phyloP scores from a whole-genome alignment of 2,888 invertebrate species.

The Cheilosia pagana region DNA sequence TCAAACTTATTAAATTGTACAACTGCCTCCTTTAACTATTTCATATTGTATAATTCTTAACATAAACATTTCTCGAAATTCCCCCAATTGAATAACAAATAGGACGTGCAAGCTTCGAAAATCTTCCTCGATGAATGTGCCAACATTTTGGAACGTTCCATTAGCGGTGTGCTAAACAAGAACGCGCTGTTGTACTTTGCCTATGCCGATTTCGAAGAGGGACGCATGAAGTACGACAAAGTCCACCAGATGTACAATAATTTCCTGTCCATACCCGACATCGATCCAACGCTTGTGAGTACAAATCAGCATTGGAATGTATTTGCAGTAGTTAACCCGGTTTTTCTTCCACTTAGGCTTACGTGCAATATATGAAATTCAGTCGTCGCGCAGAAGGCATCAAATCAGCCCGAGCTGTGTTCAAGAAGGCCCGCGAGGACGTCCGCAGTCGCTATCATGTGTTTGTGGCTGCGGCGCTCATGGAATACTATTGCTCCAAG shows the following conservation, averaged over 20 bases:
- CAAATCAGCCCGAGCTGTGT: slow-evolving; percentile 96
- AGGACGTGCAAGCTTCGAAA: slow-evolving; percentile 97
- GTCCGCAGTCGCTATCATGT: slow-evolving; percentile 93
- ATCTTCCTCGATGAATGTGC: slow-evolving; percentile 97
- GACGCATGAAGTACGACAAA: slow-evolving; percentile 97
- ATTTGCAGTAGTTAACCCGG: not conserved
- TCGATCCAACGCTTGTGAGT: slow-evolving; percentile 96
- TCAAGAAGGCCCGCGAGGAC: slow-evolving; percentile 98
- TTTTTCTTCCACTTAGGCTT: slow-evolving; percentile 86
- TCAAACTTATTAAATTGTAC: not conserved
- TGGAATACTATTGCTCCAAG: slow-evolving; percentile 99
- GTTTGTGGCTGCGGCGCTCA: slow-evolving; percentile 97
- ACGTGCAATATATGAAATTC: slow-evolving; percentile 99
- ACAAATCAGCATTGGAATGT: not conserved
- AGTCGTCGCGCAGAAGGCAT: slow-evolving; percentile 98
- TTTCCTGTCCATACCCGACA: slow-evolving; percentile 93
- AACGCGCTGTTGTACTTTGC: slow-evolving; percentile 98
- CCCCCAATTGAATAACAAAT: slow-evolving; percentile 75
- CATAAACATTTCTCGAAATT: slow-evolving; percentile 23
- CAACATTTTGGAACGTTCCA: slow-evolving; percentile 97
- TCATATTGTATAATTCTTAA: slow-evolving; percentile 21
- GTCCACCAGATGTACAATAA: slow-evolving; percentile 97
- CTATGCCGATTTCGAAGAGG: slow-evolving; percentile 99
- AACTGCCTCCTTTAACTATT: not conserved
- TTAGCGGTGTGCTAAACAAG: slow-evolving; percentile 93